phyloP scores from a whole-genome alignment of 1,140 invertebrate genomes.

The Eriocheir sinensis region DNA sequence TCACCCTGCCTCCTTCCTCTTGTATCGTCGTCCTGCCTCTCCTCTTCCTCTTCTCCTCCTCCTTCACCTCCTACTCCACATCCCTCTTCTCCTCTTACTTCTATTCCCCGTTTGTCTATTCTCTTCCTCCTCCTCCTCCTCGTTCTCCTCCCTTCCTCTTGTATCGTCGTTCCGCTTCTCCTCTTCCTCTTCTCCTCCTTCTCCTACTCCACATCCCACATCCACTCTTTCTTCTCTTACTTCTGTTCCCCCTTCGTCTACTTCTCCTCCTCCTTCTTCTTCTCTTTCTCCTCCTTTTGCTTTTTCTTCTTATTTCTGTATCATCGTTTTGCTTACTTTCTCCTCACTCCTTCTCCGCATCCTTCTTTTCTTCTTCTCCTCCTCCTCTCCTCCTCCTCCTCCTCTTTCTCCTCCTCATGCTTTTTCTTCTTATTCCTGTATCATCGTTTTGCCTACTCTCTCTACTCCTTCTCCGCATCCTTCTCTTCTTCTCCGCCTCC shows the following conservation, averaged over 20 bases:
- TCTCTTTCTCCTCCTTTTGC: neutral
- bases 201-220: no score
- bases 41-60: neutral
- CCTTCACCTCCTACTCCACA: neutral
- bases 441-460: no score
- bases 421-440: no score
- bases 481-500: neutral
- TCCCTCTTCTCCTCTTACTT: slow-evolving; percentile 4
- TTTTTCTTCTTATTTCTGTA: no score
- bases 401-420: neutral
- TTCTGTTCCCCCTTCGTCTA: neutral
- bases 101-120: no score
- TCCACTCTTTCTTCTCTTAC: no score
- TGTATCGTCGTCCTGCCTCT: no score
- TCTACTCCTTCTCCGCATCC: neutral
- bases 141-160: neutral
- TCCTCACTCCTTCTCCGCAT: neutral
- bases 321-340: no score
- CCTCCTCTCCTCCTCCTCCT: neutral
- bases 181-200: neutral
- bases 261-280: neutral
- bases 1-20: neutral
- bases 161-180: no score
- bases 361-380: neutral
- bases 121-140: neutral